These are phyloP conservation scores for Alouatta palliata DNA, from an alignment of 2,113 vertebrate genomes.

Conservation along the genomic window DNA sequence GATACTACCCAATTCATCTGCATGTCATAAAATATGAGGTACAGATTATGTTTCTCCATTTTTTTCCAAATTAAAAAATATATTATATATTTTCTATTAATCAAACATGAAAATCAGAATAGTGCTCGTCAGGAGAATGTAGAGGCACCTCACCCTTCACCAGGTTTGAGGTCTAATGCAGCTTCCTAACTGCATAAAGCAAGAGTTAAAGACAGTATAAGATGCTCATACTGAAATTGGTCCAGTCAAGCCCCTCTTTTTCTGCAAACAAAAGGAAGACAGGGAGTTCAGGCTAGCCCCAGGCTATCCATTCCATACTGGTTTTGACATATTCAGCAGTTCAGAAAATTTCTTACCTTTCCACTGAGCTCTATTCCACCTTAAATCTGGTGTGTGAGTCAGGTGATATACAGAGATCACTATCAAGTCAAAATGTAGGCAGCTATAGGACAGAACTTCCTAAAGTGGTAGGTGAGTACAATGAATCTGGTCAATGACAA, in stretches of 20 bases:
- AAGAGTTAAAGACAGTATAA: not conserved
- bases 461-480: not conserved
- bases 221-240: not conserved
- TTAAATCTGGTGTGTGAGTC: not conserved
- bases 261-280: not conserved
- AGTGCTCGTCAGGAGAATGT: not conserved
- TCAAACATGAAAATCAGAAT: not conserved
- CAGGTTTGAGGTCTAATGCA: not conserved
- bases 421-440: not conserved
- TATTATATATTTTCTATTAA: not conserved
- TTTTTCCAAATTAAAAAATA: not conserved
- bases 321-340: not conserved
- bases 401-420: not conserved
- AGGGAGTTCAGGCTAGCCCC: not conserved
- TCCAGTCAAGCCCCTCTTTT: rapidly evolving
- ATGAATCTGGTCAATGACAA: not conserved
- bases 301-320: no score
- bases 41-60: not conserved
- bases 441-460: not conserved
- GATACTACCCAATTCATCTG: not conserved
- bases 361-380: not conserved
- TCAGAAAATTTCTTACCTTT: not conserved
- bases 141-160: not conserved
- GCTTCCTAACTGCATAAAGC: not conserved
- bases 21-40: not conserved